phyloP scores from a whole-genome alignment of 2,113 vertebrate genomes.

The Oxyura jamaicensis region DNA sequence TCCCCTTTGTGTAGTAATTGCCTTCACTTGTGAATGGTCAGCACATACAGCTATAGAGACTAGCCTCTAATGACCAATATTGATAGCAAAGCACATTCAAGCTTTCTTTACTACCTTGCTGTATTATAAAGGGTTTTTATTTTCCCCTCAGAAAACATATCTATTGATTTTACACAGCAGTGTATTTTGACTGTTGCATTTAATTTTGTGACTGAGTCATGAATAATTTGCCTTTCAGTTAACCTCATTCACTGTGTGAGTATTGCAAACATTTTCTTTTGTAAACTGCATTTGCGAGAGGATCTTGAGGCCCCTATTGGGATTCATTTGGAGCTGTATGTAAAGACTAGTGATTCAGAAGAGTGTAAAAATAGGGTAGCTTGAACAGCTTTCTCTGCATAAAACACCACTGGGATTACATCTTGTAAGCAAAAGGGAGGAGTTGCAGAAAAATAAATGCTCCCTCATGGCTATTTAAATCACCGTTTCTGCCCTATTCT shows the following conservation, averaged over 20 bases:
- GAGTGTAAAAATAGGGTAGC: slow-evolving; percentile 16
- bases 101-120: neutral
- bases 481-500: neutral
- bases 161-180: neutral
- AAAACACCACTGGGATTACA: neutral
- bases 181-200: slow-evolving; percentile 13
- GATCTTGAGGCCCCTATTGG: slow-evolving; percentile 34
- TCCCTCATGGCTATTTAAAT: slow-evolving; percentile 15
- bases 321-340: slow-evolving; percentile 21
- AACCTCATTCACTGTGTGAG: slow-evolving; percentile 22
- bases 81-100: neutral
- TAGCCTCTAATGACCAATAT: neutral
- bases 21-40: neutral
- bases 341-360: slow-evolving; percentile 5
- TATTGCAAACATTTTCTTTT: slow-evolving; percentile 25
- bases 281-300: slow-evolving; percentile 19
- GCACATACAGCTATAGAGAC: neutral
- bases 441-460: slow-evolving; percentile 16
- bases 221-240: slow-evolving; percentile 36
- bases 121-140: neutral
- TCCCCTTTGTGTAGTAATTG: neutral
- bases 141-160: neutral
- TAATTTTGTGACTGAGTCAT: neutral
- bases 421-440: slow-evolving; percentile 8
- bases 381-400: neutral